These are phyloP conservation scores for Alosa sapidissima DNA, from an alignment of 2,797 vertebrate genomes.

Conservation along the genomic window DNA sequence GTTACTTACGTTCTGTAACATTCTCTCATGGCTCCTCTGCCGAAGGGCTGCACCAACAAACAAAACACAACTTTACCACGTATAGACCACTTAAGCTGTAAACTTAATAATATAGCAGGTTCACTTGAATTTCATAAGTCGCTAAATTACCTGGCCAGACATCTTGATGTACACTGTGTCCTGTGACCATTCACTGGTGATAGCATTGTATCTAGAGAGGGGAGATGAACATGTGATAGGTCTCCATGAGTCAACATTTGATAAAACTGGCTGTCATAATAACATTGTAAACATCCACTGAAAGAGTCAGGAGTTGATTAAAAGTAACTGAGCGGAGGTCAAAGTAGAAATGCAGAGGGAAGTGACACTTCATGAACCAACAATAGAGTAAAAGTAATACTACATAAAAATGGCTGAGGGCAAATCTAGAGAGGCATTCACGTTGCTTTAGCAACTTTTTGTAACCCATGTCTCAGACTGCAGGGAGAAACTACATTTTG, in stretches of 20 bases:
- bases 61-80: not conserved
- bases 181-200: slow-evolving; percentile 87
- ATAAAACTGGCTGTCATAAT: not conserved
- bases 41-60: slow-evolving; percentile 82
- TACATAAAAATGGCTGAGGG: not conserved
- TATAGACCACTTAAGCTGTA: not conserved
- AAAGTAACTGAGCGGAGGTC: not conserved
- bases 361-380: too few species aligned
- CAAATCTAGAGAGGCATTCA: not conserved
- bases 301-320: not conserved
- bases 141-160: slow-evolving; percentile 81
- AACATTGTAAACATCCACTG: not conserved
- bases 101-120: not conserved
- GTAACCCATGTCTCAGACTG: not conserved
- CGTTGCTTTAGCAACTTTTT: not conserved
- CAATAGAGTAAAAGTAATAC: too few species aligned
- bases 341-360: too few species aligned
- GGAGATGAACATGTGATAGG: not conserved
- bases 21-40: slow-evolving; percentile 95
- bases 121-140: not conserved
- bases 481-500: too few species aligned
- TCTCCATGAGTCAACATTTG: not conserved
- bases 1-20: slow-evolving; percentile 95
- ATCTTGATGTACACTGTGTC: slow-evolving; percentile 94
- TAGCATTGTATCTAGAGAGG: slow-evolving; percentile 86